Conservation (phyloP, 2,888 invertebrate species). For the Acanthoscelides obtectus region DNA sequence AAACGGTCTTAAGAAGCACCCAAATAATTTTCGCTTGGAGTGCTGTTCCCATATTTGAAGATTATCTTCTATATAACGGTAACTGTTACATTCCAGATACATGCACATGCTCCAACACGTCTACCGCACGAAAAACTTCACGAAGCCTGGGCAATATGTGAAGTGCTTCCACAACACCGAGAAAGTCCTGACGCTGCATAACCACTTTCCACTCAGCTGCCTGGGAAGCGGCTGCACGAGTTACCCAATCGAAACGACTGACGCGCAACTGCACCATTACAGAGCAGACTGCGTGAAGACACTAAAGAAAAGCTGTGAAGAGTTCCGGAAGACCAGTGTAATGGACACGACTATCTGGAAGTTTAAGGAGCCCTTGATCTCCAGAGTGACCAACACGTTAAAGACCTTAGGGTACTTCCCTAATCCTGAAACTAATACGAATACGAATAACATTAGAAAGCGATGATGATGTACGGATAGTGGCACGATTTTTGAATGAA, state of each 20-base stretch:
- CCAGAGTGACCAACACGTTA: conserved; percentile 65
- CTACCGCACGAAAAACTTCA: conserved; percentile 84
- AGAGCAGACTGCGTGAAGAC: conserved; percentile 88
- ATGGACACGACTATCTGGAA: conserved; percentile 86
- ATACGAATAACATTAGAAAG: conserved; percentile 19
- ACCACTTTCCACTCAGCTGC: conserved; percentile 88
- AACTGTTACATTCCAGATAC: conserved; percentile 61
- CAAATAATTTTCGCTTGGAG: no score
- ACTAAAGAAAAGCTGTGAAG: conserved; percentile 76
- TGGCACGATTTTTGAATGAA: background rate
- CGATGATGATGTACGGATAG: conserved; percentile 14
- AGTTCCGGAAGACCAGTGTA: conserved; percentile 75
- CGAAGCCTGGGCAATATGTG: conserved; percentile 88
- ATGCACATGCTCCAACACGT: conserved; percentile 94
- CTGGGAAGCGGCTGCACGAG: conserved; percentile 77
- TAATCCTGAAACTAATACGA: conserved; percentile 14
- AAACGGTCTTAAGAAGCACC: no score
- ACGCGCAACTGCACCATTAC: conserved; percentile 91
- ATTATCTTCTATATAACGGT: no score
- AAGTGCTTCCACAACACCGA: conserved; percentile 93
- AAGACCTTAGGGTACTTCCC: conserved; percentile 66
- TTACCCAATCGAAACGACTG: conserved; percentile 73
- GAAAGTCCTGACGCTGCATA: conserved; percentile 82
- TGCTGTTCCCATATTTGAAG: no score
- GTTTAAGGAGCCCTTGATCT: conserved; percentile 72